Percentiles rank a stretch among this genome's conserved stretches.
Conservation (phyloP, 1,140 invertebrate species). For the Rhopalosiphum maidis region DNA sequence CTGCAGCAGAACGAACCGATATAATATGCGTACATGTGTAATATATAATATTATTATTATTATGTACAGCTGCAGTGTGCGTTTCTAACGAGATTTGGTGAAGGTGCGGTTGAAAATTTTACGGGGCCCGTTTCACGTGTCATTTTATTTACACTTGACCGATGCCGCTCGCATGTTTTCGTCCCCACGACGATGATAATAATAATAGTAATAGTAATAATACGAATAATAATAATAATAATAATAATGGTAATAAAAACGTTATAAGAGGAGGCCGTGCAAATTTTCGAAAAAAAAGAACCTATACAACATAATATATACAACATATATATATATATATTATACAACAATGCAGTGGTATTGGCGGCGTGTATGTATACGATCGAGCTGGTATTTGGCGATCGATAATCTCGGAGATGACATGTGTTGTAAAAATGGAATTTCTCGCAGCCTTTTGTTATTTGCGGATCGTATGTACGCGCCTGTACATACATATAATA, state of each 20-base stretch:
- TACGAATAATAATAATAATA: no score
- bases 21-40: not conserved
- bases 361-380: not conserved
- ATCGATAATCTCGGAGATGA: conserved; percentile 56
- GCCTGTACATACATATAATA: not conserved
- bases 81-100: conserved; percentile 50
- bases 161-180: conserved; percentile 50
- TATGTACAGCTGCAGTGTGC: not conserved
- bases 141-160: conserved; percentile 58
- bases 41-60: not conserved
- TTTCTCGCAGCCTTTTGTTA: conserved; percentile 28
- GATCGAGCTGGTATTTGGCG: conserved; percentile 23
- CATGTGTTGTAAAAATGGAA: conserved; percentile 56
- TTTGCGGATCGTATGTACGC: not conserved
- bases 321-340: not conserved
- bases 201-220: conserved; percentile 1
- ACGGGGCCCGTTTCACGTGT: conserved; percentile 46
- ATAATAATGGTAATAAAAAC: conserved; percentile 20
- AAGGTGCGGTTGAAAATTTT: conserved; percentile 41
- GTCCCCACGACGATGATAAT: not conserved
- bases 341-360: not conserved
- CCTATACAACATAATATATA: not conserved
- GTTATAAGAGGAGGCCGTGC: conserved; percentile 19
- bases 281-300: conserved; percentile 26
- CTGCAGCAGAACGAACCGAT: conserved; percentile 5